phyloP scores from a whole-genome alignment of 2,888 invertebrate genomes.

The Meta bourneti region DNA sequence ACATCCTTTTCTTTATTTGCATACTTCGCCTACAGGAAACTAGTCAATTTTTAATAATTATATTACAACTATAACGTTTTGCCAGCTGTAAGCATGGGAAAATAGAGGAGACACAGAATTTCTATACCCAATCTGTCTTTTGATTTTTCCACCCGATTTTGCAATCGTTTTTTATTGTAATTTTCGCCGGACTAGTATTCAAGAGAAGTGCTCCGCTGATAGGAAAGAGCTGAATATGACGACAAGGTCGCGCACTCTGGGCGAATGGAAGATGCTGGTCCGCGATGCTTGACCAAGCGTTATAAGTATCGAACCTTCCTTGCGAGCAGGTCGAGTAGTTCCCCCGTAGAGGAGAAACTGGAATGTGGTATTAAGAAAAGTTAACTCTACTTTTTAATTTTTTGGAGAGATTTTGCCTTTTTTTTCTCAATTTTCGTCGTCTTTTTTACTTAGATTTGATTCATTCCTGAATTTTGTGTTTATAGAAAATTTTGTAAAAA shows the following conservation, averaged over 20 bases:
- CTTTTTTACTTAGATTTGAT: neutral
- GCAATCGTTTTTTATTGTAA: neutral
- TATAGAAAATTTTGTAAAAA: neutral
- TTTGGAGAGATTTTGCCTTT: neutral
- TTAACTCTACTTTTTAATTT: neutral
- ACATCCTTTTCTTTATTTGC: neutral
- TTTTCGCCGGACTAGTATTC: constrained; percentile 4
- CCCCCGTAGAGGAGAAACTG: neutral
- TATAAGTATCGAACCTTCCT: constrained; percentile 23
- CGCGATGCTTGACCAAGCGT: constrained; percentile 41
- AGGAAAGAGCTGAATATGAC: constrained; percentile 22
- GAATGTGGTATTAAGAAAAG: neutral
- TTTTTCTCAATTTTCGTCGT: neutral
- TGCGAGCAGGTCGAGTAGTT: constrained; percentile 18
- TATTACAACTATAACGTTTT: neutral
- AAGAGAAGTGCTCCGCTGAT: constrained; percentile 13
- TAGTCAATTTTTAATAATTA: neutral
- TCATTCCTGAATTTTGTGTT: neutral
- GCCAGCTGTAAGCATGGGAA: neutral
- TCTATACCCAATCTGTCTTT: neutral
- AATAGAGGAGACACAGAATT: neutral
- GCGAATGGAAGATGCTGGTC: constrained; percentile 10
- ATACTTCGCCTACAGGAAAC: neutral
- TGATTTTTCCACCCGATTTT: neutral
- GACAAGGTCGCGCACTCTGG: constrained; percentile 48